Evolutionary conservation across 2,888 invertebrate species (phyloP), one percentile per base, ranked within the genome.

Genomic region (Nymphalis c-album): DNA sequence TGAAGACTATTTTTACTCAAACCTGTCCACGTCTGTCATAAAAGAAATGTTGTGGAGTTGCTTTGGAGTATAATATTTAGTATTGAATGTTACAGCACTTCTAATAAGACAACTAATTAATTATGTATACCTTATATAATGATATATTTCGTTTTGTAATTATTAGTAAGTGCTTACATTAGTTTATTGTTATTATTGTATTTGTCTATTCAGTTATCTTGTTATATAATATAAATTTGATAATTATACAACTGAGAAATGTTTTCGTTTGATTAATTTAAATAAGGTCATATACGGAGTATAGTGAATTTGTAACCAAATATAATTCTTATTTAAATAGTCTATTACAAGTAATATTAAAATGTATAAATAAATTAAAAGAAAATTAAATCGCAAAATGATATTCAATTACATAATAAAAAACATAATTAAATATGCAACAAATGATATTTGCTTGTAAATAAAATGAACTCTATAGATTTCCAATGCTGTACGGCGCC

Each of bases 1-100:
- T 78, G 81, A 78, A 77, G 84, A 89, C 90, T 91, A 91, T 91
- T 91, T 91, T 89, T 89, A 87, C 87, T 83, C 84, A 82, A 89
- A 90, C 91, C 91, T 91, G 91, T 86, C 88, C 77, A 81, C 80
- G 87, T 90, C 88, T 80, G 85, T 91, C 88, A 91, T 64, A 68
- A 62, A 48, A 68, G 60, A 68, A 64, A 64, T 47, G 53, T 63
- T n/a, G 62, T 68, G 60, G 63, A 73, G 70, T 65, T 22, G 67
- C 53, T 71, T 70, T 51, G 62, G 50, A 45, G 20, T 62, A 18
- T 18, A 55, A 57, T 57, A 16, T 31, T 7, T 31, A 16, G 31
- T 20, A 31, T n/a, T 55, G 7, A 2, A 22, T 31, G 31, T 31
- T 55, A 26, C 13, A 40, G 10, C 40, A 1, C 40, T 40, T 13